Conservation (phyloP, 2,888 invertebrate genomes). For the Diogma glabrata region DNA sequence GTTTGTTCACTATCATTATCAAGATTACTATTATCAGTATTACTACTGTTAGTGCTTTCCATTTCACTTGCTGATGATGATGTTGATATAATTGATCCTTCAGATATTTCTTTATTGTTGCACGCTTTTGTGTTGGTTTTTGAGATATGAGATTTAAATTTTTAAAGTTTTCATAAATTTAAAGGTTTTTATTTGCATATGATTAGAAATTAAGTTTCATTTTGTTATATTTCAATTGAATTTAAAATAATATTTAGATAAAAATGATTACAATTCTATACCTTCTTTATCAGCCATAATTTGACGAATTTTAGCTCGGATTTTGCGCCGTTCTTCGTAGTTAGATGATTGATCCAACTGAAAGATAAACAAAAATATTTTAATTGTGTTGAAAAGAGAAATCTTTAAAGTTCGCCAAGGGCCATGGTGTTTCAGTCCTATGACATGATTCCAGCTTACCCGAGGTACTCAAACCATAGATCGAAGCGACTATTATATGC, state of each 20-base stretch:
- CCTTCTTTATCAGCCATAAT: constrained; percentile 83
- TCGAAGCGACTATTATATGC: too few species aligned
- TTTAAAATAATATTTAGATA: constrained; percentile 2
- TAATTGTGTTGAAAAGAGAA: not conserved
- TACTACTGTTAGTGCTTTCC: not conserved
- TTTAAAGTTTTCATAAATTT: too few species aligned
- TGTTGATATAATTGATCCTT: not conserved
- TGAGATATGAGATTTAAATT: too few species aligned
- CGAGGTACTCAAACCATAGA: too few species aligned
- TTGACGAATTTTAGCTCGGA: constrained; percentile 67
- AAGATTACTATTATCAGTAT: not conserved
- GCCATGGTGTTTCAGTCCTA: not conserved
- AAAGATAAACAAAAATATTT: constrained; percentile 4
- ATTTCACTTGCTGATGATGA: constrained; percentile 7
- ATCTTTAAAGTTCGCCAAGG: not conserved
- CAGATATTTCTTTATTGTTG: not conserved
- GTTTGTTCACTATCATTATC: not conserved
- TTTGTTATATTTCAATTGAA: constrained; percentile 6
- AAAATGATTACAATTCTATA: constrained; percentile 32
- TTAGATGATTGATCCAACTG: constrained; percentile 76
- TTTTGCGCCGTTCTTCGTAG: constrained; percentile 75
- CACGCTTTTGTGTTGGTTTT: not conserved
- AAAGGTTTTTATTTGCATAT: too few species aligned
- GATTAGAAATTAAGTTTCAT: too few species aligned
- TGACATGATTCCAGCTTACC: too few species aligned